phyloP scores from a whole-genome alignment of 2,113 vertebrate genomes.

The Dipodomys spectabilis region DNA sequence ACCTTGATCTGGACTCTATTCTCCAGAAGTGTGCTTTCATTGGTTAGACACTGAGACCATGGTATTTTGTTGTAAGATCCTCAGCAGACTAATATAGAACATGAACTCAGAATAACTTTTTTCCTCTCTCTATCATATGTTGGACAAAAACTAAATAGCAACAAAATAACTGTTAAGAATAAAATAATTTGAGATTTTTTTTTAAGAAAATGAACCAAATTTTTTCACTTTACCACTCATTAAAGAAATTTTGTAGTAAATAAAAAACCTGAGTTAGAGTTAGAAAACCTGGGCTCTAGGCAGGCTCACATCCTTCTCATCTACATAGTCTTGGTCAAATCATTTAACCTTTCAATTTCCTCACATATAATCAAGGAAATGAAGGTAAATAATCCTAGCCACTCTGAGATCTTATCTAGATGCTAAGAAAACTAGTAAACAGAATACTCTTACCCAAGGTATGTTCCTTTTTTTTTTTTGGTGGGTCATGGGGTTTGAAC shows the following conservation, averaged over 20 bases:
- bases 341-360: slow-evolving; percentile 38
- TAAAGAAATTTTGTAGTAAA: not conserved
- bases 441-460: not conserved
- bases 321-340: not conserved
- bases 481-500: no score
- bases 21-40: not conserved
- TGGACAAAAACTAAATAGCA: not conserved
- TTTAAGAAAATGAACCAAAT: not conserved
- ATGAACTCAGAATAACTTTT: not conserved
- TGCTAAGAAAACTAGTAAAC: not conserved
- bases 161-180: not conserved
- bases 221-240: not conserved
- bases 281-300: not conserved
- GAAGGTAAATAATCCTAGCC: not conserved
- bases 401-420: not conserved
- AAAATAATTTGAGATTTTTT: not conserved
- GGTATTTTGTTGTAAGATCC: not conserved
- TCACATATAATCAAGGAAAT: not conserved
- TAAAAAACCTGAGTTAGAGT: not conserved
- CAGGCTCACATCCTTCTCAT: not conserved
- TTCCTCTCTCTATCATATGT: not conserved
- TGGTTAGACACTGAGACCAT: not conserved
- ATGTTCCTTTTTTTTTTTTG: no score
- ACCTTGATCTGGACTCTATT: not conserved
- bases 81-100: not conserved